Conservation (phyloP, 2,113 vertebrate species). For the Chaenogobius annularis region DNA sequence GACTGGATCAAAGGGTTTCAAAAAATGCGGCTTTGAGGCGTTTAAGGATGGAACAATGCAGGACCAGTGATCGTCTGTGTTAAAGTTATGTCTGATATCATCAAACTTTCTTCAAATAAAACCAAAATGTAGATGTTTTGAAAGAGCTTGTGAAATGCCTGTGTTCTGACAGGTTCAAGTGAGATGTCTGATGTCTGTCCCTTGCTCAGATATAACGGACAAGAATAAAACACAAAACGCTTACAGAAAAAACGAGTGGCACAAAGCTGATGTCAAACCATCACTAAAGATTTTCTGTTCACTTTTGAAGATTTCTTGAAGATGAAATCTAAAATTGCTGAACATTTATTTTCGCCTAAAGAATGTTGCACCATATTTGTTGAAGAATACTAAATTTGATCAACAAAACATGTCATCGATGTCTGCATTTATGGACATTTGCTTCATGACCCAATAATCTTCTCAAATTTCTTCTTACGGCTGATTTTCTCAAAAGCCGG, state of each 20-base stretch:
- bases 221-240: not conserved
- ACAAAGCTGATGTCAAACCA: not conserved
- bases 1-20: no score
- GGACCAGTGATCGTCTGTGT: not conserved
- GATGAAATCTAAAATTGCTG: not conserved
- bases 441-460: not conserved
- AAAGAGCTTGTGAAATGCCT: not conserved
- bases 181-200: no score
- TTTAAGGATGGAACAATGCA: no score
- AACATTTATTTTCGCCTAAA: not conserved
- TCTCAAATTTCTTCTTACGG: not conserved
- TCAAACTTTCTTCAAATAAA: not conserved
- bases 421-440: not conserved
- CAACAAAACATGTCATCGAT: not conserved
- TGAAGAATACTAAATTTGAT: not conserved
- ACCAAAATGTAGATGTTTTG: not conserved
- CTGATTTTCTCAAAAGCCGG: conserved; percentile 2
- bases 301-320: not conserved
- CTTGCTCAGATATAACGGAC: no score
- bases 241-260: not conserved
- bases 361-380: not conserved
- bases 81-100: not conserved
- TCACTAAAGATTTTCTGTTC: not conserved
- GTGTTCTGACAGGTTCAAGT: not conserved
- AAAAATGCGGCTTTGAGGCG: no score